Conservation (phyloP, 2,888 invertebrate species). For the Lissonota sp. region DNA sequence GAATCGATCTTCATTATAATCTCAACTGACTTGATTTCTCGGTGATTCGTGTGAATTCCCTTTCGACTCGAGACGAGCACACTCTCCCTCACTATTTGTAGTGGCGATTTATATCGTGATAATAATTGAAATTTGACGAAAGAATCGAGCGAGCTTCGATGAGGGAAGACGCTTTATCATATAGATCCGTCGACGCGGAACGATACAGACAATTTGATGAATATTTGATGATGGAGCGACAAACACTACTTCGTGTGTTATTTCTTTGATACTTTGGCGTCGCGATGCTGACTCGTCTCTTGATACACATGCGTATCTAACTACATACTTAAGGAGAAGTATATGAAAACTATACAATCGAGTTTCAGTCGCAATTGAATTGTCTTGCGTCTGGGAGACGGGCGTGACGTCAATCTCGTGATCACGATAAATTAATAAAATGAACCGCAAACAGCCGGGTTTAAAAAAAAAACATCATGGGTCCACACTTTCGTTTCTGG, state of each 20-base stretch:
- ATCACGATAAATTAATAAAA: conserved; percentile 44
- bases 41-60: too few relatives aligned
- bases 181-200: conserved; percentile 27
- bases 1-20: too few relatives aligned
- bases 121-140: too few relatives aligned
- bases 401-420: conserved; percentile 32
- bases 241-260: conserved; percentile 11
- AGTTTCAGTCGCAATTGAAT: conserved; percentile 42
- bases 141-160: too few relatives aligned
- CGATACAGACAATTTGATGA: conserved; percentile 32
- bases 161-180: neutral
- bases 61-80: too few relatives aligned
- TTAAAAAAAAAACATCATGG: neutral
- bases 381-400: conserved; percentile 8
- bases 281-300: too few relatives aligned
- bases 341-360: conserved; percentile 24
- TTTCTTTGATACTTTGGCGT: neutral
- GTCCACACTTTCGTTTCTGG: neutral
- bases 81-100: too few relatives aligned
- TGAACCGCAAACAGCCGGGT: conserved; percentile 34
- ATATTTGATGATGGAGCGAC: conserved; percentile 37
- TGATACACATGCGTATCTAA: neutral
- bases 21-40: too few relatives aligned
- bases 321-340: conserved; percentile 8
- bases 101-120: too few relatives aligned